Base-by-base conservation (phyloP, 2,797 vertebrate genomes). In the Rhinella marina region DNA sequence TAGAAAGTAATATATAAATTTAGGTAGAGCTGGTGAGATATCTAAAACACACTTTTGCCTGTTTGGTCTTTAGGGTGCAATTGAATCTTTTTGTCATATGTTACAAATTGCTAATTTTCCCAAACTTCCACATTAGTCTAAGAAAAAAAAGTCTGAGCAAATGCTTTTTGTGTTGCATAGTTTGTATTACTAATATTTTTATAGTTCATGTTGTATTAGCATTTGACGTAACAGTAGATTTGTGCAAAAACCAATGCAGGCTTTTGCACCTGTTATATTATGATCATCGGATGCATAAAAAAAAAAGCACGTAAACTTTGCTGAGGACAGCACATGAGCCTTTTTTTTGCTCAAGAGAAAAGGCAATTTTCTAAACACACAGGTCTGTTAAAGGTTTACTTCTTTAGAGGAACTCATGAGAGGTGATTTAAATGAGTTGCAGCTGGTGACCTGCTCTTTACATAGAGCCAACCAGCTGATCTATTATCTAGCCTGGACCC, bases 391-490 rank as follows among this genome's bases (percentile, higher is more conserved):
- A 88, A 88, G 76, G n/a, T 89, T 89, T 70, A 54, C 75, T 72
- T 90, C 90, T 90, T 86, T 87, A 88, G 89, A 86, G 73, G 2
- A 91, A 87, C 88, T 81, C 50, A 56, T 64, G 78, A 86, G 86
- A 87, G 86, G 59, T 85, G 62, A 81, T 78, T 32, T 25, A 57
- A 52, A 80, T 78, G 50, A 52, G 16, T 56, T 77, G 84, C 81
- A 81, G 88, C 78, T 11, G 87, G 2, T 84, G 87, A 27, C 27
- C 4, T 1, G 48, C 11, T 54, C 81, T 29, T 76, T 70, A 86
- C 70, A 86, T 76, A 82, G 79, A 86, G 72, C 80, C 62, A 68
- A 78, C 88, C 25, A 61, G 75, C 25, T 32, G 0, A 0, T 54
- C 77, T 66, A 16, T 0, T 80, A 29, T 75, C 0, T 27, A 14